Percentiles rank a stretch among this genome's conserved stretches.
Conservation (phyloP, 2,113 vertebrate species). For the Spermophilus dauricus region DNA sequence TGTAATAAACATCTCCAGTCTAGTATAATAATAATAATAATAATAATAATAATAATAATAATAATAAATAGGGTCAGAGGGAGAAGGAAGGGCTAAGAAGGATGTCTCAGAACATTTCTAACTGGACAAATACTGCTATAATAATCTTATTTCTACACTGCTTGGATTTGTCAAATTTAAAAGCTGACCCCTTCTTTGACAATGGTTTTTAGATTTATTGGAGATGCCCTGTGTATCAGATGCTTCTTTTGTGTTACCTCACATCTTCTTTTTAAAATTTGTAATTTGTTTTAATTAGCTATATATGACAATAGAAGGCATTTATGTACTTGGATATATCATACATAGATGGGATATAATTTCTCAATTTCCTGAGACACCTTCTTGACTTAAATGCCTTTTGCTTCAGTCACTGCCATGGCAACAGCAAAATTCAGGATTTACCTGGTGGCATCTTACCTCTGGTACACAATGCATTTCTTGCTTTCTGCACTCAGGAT, state of each 20-base stretch:
- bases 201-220: not conserved
- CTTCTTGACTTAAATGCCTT: not conserved
- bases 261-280: not conserved
- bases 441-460: not conserved
- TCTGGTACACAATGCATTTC: not conserved
- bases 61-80: not conserved
- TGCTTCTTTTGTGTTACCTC: not conserved
- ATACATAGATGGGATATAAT: too few relatives aligned
- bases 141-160: not conserved
- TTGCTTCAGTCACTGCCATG: not conserved
- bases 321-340: too few relatives aligned
- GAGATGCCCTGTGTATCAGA: not conserved
- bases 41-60: not conserved
- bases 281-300: too few relatives aligned
- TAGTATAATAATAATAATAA: not conserved
- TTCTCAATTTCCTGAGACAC: not conserved
- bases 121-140: not conserved
- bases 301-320: too few relatives aligned
- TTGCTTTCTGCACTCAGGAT: not conserved
- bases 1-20: not conserved
- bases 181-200: not conserved
- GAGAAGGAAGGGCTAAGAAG: not conserved
- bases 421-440: not conserved
- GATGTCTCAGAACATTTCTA: not conserved
- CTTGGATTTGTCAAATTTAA: not conserved